Evolutionary conservation across 2,113 vertebrate species (phyloP).

Genomic region (Calidris pygmaea): DNA sequence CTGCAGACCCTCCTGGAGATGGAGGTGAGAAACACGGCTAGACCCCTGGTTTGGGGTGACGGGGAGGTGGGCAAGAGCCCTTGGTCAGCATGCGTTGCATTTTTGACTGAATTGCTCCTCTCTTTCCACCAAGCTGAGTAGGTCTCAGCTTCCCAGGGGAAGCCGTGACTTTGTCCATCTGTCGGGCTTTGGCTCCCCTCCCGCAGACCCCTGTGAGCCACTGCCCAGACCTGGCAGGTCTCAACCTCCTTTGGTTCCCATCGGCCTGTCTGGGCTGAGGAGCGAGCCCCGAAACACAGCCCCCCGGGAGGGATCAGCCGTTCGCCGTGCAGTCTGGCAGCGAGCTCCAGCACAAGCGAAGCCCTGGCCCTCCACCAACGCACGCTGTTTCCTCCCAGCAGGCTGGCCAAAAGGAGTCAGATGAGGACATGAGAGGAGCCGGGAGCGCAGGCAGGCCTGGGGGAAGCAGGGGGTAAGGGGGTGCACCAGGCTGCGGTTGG

Average conservation of each 20-base stretch:
- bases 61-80: background rate
- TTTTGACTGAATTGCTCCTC: background rate
- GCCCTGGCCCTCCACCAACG: slow-evolving; percentile 51
- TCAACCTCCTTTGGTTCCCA: background rate
- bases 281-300: background rate
- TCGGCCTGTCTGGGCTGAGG: background rate
- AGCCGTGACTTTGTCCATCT: background rate
- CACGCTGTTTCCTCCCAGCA: slow-evolving; percentile 45
- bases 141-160: background rate
- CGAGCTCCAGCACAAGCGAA: slow-evolving; percentile 18
- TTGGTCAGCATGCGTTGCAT: background rate
- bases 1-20: background rate
- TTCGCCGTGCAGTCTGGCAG: slow-evolving; percentile 37
- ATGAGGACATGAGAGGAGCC: slow-evolving; percentile 39
- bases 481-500: background rate
- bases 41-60: background rate
- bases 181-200: background rate
- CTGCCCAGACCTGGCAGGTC: slow-evolving; percentile 30
- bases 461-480: background rate
- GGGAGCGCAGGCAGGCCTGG: background rate
- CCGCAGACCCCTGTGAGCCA: background rate
- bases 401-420: slow-evolving; percentile 60
- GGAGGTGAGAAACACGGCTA: background rate
- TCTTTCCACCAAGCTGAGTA: background rate
- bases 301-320: background rate